These are phyloP conservation scores for Schizotus pectinicornis DNA, from an alignment of 2,888 invertebrate genomes.

Conservation along the genomic window DNA sequence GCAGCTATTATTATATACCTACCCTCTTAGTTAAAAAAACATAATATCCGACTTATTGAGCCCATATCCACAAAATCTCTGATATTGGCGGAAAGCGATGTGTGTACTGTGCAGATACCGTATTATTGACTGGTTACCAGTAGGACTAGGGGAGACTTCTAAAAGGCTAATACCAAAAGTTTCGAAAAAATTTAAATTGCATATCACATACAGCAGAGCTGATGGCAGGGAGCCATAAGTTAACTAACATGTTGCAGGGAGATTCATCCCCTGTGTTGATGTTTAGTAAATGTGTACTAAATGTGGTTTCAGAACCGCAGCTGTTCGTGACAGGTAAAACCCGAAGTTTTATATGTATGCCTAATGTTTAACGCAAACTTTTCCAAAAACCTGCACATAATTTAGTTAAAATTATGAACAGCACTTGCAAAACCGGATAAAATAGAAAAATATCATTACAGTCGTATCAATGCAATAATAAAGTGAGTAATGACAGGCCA, in stretches of 20 bases:
- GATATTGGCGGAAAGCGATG: too few relatives aligned
- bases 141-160: too few relatives aligned
- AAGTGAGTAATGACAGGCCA: constrained; percentile 45
- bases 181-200: constrained; percentile 10
- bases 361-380: too few relatives aligned
- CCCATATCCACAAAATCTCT: too few relatives aligned
- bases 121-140: too few relatives aligned
- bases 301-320: constrained; percentile 5
- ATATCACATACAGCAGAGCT: constrained; percentile 12
- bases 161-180: too few relatives aligned
- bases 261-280: constrained; percentile 9
- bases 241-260: constrained; percentile 4
- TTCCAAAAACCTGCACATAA: too few relatives aligned
- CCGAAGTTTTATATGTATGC: not conserved
- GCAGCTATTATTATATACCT: too few relatives aligned
- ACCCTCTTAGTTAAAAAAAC: too few relatives aligned
- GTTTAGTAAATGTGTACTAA: constrained; percentile 11
- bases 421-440: not conserved
- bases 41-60: too few relatives aligned
- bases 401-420: too few relatives aligned
- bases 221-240: constrained; percentile 7
- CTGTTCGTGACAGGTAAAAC: constrained; percentile 8
- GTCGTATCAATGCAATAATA: not conserved
- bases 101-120: too few relatives aligned
- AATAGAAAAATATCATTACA: constrained; percentile 14